Evolutionary conservation across 2,113 vertebrate species (phyloP).

Genomic region (Leucosticte australis): DNA sequence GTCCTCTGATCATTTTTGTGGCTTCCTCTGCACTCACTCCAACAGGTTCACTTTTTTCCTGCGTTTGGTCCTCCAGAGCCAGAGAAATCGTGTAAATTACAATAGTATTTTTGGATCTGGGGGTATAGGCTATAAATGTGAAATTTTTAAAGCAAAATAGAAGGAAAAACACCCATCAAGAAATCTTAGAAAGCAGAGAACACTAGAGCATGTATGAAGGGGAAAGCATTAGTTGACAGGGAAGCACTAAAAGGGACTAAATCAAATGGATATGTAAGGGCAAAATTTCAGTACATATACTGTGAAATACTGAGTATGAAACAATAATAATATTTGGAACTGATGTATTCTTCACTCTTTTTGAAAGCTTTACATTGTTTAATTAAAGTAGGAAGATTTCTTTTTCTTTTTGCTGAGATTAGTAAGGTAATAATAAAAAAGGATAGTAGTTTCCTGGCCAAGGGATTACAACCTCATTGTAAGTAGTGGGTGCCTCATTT

Average conservation of each 20-base stretch:
- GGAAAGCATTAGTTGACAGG: fast-evolving
- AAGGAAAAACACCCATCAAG: not conserved
- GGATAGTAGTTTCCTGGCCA: not conserved
- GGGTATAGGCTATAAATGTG: not conserved
- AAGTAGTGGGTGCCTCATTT: not conserved
- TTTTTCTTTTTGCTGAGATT: not conserved
- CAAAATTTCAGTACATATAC: not conserved
- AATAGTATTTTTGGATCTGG: not conserved
- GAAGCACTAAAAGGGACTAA: not conserved
- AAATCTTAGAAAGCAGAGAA: not conserved
- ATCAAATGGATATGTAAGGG: not conserved
- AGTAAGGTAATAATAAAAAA: not conserved
- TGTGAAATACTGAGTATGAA: not conserved
- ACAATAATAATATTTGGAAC: not conserved
- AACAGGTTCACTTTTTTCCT: not conserved
- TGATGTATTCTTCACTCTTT: not conserved
- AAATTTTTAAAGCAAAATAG: not conserved
- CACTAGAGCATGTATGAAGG: not conserved
- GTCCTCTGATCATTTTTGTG: not conserved
- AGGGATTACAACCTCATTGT: not conserved
- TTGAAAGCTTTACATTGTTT: not conserved
- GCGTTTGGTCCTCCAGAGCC: not conserved
- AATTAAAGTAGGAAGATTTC: not conserved
- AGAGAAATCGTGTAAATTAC: not conserved
- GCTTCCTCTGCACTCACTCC: not conserved